phyloP scores from a whole-genome alignment of 2,888 invertebrate genomes.

The Chalcis sispes region DNA sequence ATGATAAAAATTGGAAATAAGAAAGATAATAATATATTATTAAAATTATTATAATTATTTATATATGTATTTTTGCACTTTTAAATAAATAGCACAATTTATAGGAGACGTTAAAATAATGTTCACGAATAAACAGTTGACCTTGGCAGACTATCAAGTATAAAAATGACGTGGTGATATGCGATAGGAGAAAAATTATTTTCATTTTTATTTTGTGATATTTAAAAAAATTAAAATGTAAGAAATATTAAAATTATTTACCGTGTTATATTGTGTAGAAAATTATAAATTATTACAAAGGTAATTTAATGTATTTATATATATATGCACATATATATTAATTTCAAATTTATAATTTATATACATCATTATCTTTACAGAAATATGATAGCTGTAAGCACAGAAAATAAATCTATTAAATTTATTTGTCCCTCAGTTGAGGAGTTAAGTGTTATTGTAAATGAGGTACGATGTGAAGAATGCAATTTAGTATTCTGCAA shows the following conservation, averaged over 20 bases:
- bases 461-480: constrained; percentile 69
- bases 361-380: constrained; percentile 21
- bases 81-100: background rate
- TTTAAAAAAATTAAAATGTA: constrained; percentile 6
- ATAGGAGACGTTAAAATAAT: background rate
- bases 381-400: constrained; percentile 49
- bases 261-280: background rate
- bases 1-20: background rate
- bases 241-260: background rate
- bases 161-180: constrained; percentile 43
- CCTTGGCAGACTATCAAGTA: constrained; percentile 16
- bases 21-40: no score
- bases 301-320: background rate
- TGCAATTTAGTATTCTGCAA: constrained; percentile 71
- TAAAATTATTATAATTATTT: no score
- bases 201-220: background rate
- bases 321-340: no score
- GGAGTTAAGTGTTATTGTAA: constrained; percentile 70
- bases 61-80: background rate
- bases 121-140: background rate
- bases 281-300: background rate
- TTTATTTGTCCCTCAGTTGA: constrained; percentile 70
- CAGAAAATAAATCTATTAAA: constrained; percentile 57
- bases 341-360: background rate
- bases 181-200: constrained; percentile 29